These are phyloP conservation scores for Hippolais icterina DNA, from an alignment of 2,113 vertebrate genomes.

Conservation along the genomic window DNA sequence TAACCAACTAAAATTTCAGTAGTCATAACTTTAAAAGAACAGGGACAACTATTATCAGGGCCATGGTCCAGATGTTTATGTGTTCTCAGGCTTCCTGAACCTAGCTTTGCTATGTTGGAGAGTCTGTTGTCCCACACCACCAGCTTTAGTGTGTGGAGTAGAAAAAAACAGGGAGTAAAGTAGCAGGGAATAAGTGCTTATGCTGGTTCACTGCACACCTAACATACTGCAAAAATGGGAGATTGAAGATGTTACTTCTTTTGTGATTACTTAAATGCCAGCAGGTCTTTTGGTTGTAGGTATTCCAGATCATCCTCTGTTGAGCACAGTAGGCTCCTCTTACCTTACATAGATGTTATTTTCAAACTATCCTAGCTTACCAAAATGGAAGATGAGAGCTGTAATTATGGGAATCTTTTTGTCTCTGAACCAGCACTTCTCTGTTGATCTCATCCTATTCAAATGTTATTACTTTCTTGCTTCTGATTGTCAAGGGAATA, in stretches of 20 bases:
- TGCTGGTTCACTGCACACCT: neutral
- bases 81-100: neutral
- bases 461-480: neutral
- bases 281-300: neutral
- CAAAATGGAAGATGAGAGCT: neutral
- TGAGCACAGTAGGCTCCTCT: neutral
- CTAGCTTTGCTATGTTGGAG: rapidly evolving
- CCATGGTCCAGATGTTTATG: rapidly evolving
- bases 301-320: neutral
- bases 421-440: neutral
- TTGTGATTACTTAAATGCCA: neutral
- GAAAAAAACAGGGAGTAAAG: neutral
- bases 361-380: neutral
- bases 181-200: neutral
- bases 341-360: neutral
- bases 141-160: neutral
- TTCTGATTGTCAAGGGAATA: neutral
- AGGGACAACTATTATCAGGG: neutral
- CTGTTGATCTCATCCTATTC: neutral
- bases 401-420: neutral
- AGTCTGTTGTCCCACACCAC: neutral
- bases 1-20: neutral
- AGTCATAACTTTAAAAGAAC: neutral
- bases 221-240: neutral
- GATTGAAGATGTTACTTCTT: neutral